Evolutionary conservation across 1,140 invertebrate species (phyloP).

Genomic region (Caenorhabditis elegans): DNA sequence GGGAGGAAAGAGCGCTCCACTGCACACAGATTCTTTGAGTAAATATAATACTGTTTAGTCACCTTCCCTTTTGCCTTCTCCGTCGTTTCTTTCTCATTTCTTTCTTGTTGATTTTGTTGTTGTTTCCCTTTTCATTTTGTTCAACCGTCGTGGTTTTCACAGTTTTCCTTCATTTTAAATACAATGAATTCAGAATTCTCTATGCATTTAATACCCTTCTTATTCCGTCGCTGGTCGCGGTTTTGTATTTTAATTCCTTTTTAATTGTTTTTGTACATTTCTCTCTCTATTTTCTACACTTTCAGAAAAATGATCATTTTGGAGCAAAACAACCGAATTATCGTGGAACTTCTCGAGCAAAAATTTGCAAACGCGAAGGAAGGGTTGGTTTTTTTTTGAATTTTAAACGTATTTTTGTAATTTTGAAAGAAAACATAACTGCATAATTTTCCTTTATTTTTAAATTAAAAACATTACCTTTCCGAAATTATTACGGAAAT

Average conservation of each 20-base stretch:
- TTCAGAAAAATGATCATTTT: constrained; percentile 83
- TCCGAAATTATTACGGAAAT: too few species aligned
- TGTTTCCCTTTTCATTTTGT: neutral
- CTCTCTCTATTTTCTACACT: neutral
- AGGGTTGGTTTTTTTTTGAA: constrained; percentile 83
- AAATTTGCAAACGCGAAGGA: constrained; percentile 92
- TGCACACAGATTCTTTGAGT: neutral
- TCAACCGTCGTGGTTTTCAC: too few species aligned
- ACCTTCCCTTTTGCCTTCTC: neutral
- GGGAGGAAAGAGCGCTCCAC: neutral
- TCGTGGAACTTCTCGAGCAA: constrained; percentile 88
- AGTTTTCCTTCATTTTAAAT: too few species aligned
- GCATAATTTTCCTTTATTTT: too few species aligned
- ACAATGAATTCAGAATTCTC: too few species aligned
- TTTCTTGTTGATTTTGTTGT: neutral
- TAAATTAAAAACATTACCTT: too few species aligned
- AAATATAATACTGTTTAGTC: neutral
- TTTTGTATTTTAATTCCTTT: constrained; percentile 28
- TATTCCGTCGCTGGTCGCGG: too few species aligned
- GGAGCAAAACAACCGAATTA: constrained; percentile 96
- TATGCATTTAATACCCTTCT: too few species aligned
- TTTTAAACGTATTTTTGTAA: too few species aligned
- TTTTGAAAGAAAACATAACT: too few species aligned
- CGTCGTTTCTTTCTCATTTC: neutral
- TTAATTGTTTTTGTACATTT: neutral